Percentiles rank a stretch among this genome's conserved stretches.
These are phyloP conservation scores for Smittia aterrima DNA, from an alignment of 2,888 invertebrate genomes.

Conservation along the genomic window DNA sequence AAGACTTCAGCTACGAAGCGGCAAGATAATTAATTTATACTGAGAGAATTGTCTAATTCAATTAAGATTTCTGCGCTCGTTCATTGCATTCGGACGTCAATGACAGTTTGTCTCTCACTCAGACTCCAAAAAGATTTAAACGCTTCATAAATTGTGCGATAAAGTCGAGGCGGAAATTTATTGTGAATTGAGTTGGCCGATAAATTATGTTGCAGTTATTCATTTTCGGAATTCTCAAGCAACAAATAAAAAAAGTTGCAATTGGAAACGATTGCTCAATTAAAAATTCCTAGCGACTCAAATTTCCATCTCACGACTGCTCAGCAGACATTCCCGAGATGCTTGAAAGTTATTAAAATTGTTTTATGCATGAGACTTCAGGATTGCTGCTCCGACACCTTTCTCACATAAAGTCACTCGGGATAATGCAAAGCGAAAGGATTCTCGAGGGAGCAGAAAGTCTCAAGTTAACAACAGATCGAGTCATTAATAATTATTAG, in stretches of 20 bases:
- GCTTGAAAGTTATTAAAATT: constrained; percentile 19
- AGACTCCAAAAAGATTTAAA: background rate
- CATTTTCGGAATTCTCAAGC: background rate
- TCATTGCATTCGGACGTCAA: background rate
- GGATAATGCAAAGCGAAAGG: background rate
- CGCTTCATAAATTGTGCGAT: constrained; percentile 29
- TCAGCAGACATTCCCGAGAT: background rate
- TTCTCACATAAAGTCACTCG: constrained; percentile 30
- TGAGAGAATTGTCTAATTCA: constrained; percentile 26
- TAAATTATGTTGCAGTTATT: background rate
- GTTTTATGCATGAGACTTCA: background rate
- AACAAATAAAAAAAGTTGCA: background rate
- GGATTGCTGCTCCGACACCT: constrained; percentile 21
- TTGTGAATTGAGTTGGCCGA: background rate
- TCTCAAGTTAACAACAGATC: constrained; percentile 29
- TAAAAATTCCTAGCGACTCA: background rate
- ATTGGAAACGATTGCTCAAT: background rate
- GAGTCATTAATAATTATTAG: constrained; percentile 39
- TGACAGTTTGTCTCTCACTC: background rate
- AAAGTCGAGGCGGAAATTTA: constrained; percentile 13
- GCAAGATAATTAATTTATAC: constrained; percentile 18
- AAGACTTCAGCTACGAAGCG: background rate
- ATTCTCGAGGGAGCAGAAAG: constrained; percentile 22
- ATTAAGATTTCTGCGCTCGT: constrained; percentile 10
- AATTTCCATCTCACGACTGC: constrained; percentile 1